Conservation (phyloP, 2,888 invertebrate genomes). For the Cryptus armator region DNA sequence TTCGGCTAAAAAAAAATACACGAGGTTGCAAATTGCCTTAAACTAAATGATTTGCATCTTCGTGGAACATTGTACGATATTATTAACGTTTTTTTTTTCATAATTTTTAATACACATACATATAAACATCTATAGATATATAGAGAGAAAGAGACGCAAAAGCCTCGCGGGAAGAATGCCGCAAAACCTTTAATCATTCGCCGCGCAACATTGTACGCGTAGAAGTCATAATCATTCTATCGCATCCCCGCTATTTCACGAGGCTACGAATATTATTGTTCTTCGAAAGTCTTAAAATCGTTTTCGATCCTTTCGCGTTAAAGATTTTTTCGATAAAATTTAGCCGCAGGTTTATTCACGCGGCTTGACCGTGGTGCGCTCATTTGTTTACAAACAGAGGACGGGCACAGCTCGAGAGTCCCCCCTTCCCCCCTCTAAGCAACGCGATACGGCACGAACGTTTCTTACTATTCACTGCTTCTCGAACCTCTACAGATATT, state of each 20-base stretch:
- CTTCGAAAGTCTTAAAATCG: background rate
- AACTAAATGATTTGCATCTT: too few relatives aligned
- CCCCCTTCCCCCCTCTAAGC: slow-evolving; percentile 5
- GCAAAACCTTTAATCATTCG: slow-evolving; percentile 10
- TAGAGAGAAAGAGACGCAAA: background rate
- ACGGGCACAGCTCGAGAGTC: background rate
- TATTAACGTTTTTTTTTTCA: too few relatives aligned
- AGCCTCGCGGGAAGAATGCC: background rate
- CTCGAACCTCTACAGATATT: background rate
- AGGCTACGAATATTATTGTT: background rate
- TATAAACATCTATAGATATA: too few relatives aligned
- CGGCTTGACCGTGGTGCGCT: slow-evolving; percentile 47
- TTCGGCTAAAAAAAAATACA: slow-evolving; percentile 77
- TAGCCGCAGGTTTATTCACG: slow-evolving; percentile 2
- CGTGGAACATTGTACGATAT: too few relatives aligned
- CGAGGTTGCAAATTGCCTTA: background rate
- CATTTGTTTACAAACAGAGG: slow-evolving; percentile 66
- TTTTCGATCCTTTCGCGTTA: slow-evolving; percentile 6
- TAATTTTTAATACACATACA: too few relatives aligned
- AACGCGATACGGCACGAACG: slow-evolving; percentile 10
- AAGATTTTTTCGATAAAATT: slow-evolving; percentile 25
- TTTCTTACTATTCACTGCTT: background rate
- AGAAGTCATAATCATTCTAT: background rate
- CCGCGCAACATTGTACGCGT: slow-evolving; percentile 17
- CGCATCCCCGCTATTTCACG: background rate